phyloP scores from a whole-genome alignment of 2,113 vertebrate species.

The Notechis scutatus region DNA sequence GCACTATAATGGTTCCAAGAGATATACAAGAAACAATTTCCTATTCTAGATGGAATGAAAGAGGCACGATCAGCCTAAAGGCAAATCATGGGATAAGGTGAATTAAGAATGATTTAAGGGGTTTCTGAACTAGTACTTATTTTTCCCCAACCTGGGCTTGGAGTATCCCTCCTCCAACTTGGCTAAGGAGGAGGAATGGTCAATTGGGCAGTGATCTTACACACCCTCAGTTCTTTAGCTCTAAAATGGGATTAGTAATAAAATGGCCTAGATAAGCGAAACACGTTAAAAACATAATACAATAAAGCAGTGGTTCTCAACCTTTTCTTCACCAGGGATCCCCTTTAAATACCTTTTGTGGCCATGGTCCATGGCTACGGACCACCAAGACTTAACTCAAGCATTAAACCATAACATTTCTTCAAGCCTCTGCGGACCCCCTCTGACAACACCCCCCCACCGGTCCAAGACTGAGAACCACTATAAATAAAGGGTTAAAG shows the following conservation, averaged over 20 bases:
- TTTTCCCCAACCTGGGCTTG: neutral
- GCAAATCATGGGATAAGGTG: neutral
- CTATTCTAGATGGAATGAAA: neutral
- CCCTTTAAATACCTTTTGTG: neutral
- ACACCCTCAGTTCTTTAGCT: neutral
- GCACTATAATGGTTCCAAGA: neutral
- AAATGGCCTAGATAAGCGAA: neutral
- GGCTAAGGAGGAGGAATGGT: neutral
- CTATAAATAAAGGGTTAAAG: conserved; percentile 1
- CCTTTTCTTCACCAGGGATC: neutral
- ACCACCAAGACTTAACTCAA: neutral
- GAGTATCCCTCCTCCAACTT: neutral
- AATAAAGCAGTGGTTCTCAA: neutral
- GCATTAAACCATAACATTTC: neutral
- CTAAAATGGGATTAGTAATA: neutral
- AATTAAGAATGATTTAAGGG: neutral
- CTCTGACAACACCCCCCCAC: neutral
- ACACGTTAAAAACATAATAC: neutral
- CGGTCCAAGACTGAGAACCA: neutral
- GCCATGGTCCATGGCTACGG: neutral
- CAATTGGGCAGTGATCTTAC: neutral
- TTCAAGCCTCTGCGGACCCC: neutral
- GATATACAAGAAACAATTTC: neutral
- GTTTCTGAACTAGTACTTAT: neutral
- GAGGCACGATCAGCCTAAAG: neutral